Evolutionary conservation across 2,888 invertebrate genomes (phyloP).

Genomic region (Dioctria linearis): DNA sequence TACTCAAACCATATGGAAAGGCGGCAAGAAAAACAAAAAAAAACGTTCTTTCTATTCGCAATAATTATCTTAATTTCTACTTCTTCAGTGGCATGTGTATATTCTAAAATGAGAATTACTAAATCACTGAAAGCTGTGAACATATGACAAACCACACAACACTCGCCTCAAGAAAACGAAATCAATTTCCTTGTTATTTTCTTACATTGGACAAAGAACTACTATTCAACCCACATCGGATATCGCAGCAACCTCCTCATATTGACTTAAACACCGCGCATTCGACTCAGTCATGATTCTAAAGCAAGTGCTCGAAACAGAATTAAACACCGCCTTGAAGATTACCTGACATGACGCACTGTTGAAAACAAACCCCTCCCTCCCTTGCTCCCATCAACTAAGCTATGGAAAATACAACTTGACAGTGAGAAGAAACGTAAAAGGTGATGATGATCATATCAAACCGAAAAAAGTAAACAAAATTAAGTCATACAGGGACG

Average conservation of each 20-base stretch:
- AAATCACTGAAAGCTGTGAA: too few species aligned
- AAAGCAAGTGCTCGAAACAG: not conserved
- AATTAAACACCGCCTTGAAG: not conserved
- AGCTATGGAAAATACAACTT: not conserved
- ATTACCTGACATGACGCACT: not conserved
- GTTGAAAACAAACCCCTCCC: too few species aligned
- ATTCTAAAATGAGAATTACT: too few species aligned
- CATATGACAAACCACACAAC: too few species aligned
- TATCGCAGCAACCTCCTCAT: not conserved
- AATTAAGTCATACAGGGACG: not conserved
- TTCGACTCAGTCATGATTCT: not conserved
- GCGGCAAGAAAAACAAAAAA: too few species aligned
- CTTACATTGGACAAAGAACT: not conserved
- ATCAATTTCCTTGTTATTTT: not conserved
- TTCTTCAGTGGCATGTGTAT: too few species aligned
- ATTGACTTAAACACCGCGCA: not conserved
- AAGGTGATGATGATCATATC: slow-evolving; percentile 11
- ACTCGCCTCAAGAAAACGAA: not conserved
- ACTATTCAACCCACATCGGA: too few species aligned
- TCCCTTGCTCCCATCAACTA: too few species aligned
- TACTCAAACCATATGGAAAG: too few species aligned
- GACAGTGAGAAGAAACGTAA: not conserved
- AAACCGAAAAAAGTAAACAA: slow-evolving; percentile 1
- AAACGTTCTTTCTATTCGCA: too few species aligned
- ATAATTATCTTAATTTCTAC: too few species aligned